Evolutionary conservation across 2,888 invertebrate species (phyloP).

Genomic region (Callimorpha dominula): DNA sequence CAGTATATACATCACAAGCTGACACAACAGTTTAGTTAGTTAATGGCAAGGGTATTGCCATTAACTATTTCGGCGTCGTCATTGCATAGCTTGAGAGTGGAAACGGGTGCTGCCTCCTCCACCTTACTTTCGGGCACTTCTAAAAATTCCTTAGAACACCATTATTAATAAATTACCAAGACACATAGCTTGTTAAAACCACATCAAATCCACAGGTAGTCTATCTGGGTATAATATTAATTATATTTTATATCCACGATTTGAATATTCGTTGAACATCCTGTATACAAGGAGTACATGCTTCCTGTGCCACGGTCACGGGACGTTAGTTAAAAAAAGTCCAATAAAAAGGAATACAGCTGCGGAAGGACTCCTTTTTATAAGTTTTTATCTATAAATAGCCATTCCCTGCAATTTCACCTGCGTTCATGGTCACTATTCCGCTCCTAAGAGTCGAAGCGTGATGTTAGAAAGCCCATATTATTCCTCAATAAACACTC

Average conservation of each 20-base stretch:
- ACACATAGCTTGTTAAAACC: neutral
- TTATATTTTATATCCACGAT: neutral
- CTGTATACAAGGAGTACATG: neutral
- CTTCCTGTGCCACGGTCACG: neutral
- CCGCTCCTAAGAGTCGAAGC: no score
- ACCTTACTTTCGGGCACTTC: neutral
- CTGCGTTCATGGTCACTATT: no score
- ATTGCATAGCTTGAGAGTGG: neutral
- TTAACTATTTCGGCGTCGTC: neutral
- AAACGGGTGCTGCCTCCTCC: neutral
- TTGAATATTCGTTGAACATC: neutral
- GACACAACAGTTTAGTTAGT: no score
- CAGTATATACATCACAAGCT: no score
- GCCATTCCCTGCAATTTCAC: no score
- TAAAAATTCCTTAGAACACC: neutral
- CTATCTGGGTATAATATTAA: neutral
- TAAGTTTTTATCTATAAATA: neutral
- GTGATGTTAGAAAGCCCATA: no score
- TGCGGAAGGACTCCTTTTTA: neutral
- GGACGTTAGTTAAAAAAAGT: neutral
- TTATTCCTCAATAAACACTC: no score
- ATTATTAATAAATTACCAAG: neutral
- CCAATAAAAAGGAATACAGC: neutral
- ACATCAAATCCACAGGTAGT: constrained; percentile 1
- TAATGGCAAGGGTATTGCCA: no score